Conservation (phyloP, 2,113 vertebrate genomes). For the Pithys albifrons region DNA sequence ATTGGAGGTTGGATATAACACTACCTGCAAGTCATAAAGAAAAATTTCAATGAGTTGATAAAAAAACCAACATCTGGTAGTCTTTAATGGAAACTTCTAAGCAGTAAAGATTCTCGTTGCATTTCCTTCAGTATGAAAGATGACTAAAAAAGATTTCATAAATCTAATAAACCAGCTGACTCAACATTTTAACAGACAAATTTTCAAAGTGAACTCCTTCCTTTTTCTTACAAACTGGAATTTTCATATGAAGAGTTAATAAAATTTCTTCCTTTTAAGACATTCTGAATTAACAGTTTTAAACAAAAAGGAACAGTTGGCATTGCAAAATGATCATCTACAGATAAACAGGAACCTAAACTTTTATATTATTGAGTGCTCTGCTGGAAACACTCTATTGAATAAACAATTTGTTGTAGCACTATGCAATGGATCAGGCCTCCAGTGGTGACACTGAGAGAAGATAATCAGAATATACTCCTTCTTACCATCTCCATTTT, state of each 20-base stretch:
- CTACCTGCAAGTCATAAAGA: slow-evolving; percentile 78
- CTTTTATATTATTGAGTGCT: not conserved
- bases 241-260: slow-evolving; percentile 30
- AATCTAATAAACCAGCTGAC: not conserved
- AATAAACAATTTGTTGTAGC: not conserved
- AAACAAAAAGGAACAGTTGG: not conserved
- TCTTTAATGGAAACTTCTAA: not conserved
- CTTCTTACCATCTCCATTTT: not conserved
- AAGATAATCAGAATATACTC: not conserved
- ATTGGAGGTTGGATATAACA: slow-evolving; percentile 90
- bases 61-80: fast-evolving
- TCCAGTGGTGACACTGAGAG: not conserved
- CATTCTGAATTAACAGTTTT: slow-evolving; percentile 36
- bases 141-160: not conserved
- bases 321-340: slow-evolving; percentile 19
- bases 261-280: slow-evolving; percentile 29
- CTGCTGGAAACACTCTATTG: not conserved
- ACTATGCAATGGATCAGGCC: not conserved
- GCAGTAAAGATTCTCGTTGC: not conserved
- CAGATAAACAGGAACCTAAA: slow-evolving; percentile 6
- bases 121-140: not conserved
- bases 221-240: slow-evolving; percentile 49
- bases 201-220: slow-evolving; percentile 22
- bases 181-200: not conserved
- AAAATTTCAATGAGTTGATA: not conserved